Conservation (phyloP, 2,888 invertebrate genomes). For the Octodonta nipae region DNA sequence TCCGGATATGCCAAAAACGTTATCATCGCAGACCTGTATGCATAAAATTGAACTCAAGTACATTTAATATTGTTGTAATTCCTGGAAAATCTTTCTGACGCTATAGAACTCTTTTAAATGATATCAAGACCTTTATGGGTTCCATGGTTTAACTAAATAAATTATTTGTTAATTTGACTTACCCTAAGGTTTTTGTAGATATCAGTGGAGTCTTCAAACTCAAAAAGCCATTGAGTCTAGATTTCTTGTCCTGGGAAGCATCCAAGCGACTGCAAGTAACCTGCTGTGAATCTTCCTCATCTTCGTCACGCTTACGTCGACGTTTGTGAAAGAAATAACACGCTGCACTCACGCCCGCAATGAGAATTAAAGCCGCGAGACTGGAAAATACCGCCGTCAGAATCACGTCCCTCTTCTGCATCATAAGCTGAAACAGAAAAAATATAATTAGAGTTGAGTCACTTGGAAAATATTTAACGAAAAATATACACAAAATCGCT, state of each 20-base stretch:
- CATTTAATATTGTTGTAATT: too few relatives aligned
- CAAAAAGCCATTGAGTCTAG: slow-evolving; percentile 50
- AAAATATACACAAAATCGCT: not conserved
- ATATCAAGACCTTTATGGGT: too few relatives aligned
- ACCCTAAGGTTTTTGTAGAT: slow-evolving; percentile 62
- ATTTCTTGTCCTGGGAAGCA: slow-evolving; percentile 18
- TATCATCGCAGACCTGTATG: too few relatives aligned
- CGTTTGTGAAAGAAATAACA: slow-evolving; percentile 42
- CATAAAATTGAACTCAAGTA: too few relatives aligned
- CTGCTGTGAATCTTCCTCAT: slow-evolving; percentile 44
- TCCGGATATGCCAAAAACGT: too few relatives aligned
- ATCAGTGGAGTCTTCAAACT: slow-evolving; percentile 60
- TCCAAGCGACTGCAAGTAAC: slow-evolving; percentile 20
- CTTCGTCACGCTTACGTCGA: slow-evolving; percentile 38
- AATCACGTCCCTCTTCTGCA: slow-evolving; percentile 57
- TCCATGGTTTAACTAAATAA: too few relatives aligned
- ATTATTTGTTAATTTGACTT: too few relatives aligned
- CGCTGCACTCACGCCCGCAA: slow-evolving; percentile 45
- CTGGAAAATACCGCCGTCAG: slow-evolving; percentile 51
- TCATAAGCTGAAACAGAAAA: slow-evolving; percentile 41
- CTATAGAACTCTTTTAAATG: too few relatives aligned
- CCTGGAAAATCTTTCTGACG: too few relatives aligned
- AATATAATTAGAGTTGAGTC: not conserved
- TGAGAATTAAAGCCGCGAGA: slow-evolving; percentile 44
- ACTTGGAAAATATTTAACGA: not conserved